Base-by-base conservation (phyloP, 1,140 invertebrate species). In the Drosophila nasuta region DNA sequence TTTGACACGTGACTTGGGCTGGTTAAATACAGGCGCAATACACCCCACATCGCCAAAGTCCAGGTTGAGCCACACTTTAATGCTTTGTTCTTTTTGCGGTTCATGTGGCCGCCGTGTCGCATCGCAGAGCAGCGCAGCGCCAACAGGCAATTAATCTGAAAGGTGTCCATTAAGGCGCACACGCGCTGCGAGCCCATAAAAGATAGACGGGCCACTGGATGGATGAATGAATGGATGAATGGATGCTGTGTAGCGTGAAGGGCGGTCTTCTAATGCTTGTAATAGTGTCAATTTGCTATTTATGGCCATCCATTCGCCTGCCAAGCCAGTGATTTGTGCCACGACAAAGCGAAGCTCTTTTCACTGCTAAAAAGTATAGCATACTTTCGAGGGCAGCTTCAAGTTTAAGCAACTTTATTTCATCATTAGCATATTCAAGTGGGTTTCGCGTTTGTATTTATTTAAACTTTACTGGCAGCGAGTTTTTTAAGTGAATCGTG, bases 31-130 rank as follows among this genome's bases (percentile, higher is more conserved):
- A 76, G 68, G 78, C 63, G 78, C 63, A 35, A 11, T 41, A 28
- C 15, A 28, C 43, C 52, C 5, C 45, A 13, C 41, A 20, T 20
- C 17, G 5, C 52, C 25, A 28, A 15, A 25, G 57, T 65, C 17
- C 25, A 62, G 56, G 15, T 43, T 35, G 56, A 41, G 54, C 35
- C 10, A 25, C 15, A 57, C 59, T 70, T 85, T 89, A 83, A 83
- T 80, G 83, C 86, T 89, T 89, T 89, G 85, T 89, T 89, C 85
- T 89, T 89, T 89, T 89, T 89, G 85, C 86, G 85, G 85, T 89
- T 89, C 85, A 90, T 89, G 85, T 89, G 83, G 83, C 72, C 60
- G 78, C 63, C 81, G 54, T 28, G 51, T 52, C 57, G 52, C 62
- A 45, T 45, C 52, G 59, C 68, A 48, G 67, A 59, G 69, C 64